These are phyloP conservation scores for Schizaphis graminum DNA, from an alignment of 2,888 invertebrate genomes.

Conservation along the genomic window DNA sequence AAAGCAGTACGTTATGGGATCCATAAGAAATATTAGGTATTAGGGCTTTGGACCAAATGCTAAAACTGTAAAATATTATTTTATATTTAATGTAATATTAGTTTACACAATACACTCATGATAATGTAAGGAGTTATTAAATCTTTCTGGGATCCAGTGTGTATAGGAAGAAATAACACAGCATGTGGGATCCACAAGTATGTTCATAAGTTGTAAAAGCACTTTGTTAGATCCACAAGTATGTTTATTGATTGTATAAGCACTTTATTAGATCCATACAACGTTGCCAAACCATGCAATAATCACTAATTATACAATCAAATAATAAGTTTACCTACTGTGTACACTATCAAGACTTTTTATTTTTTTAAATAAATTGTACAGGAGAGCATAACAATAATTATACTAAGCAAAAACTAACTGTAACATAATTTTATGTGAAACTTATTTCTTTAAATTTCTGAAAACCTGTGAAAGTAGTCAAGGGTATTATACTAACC, in stretches of 20 bases:
- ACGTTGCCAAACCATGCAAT: not conserved
- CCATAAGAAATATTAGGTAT: conserved; percentile 8
- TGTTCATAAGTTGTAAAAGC: not conserved
- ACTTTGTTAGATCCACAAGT: not conserved
- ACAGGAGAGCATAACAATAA: no score
- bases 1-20: no score
- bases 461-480: no score
- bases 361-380: no score
- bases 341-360: no score
- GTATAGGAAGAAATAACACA: not conserved
- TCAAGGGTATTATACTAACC: no score
- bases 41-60: not conserved
- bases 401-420: no score
- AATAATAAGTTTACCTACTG: no score
- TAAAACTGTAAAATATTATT: not conserved
- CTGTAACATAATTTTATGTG: no score
- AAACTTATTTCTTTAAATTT: no score
- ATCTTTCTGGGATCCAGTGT: not conserved
- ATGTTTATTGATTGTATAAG: not conserved
- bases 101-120: not conserved
- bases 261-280: not conserved
- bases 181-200: not conserved
- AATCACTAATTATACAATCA: no score
- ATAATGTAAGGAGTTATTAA: not conserved
- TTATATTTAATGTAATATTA: not conserved